Evolutionary conservation across 1,140 invertebrate genomes (phyloP).

Genomic region (Lepidurus apus): DNA sequence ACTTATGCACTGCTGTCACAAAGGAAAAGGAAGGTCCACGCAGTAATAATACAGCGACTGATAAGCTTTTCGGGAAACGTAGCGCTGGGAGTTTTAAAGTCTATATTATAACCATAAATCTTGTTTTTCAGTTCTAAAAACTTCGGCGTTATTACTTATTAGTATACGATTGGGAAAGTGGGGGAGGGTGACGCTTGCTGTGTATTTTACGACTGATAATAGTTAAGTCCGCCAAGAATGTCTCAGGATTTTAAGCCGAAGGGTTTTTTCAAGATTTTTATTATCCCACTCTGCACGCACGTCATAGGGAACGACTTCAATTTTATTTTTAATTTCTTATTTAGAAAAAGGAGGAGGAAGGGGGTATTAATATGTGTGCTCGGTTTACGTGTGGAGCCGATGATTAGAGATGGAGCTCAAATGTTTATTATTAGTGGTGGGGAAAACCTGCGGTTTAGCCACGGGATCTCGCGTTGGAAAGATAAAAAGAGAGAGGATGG

Average conservation of each 20-base stretch:
- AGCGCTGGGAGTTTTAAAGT: background rate
- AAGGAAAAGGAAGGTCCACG: no score
- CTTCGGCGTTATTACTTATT: background rate
- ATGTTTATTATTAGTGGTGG: background rate
- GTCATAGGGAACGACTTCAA: no score
- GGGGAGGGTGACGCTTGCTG: background rate
- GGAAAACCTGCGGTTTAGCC: background rate
- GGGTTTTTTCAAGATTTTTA: background rate
- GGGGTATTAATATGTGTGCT: background rate
- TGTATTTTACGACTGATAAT: constrained; percentile 16
- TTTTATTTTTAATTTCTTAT: no score
- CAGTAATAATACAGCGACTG: no score
- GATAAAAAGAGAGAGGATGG: background rate
- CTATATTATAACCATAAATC: constrained; percentile 8
- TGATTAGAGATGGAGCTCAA: background rate
- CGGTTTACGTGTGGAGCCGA: background rate
- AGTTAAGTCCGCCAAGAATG: background rate
- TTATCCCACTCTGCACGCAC: background rate
- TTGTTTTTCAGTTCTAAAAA: background rate
- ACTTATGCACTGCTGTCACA: background rate
- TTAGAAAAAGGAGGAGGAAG: no score
- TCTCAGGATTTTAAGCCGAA: background rate
- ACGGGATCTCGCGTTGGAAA: background rate
- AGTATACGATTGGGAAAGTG: constrained; percentile 1
- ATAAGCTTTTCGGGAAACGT: no score